Conservation (phyloP, 1,140 invertebrate species). For the Steinernema feltiae region DNA sequence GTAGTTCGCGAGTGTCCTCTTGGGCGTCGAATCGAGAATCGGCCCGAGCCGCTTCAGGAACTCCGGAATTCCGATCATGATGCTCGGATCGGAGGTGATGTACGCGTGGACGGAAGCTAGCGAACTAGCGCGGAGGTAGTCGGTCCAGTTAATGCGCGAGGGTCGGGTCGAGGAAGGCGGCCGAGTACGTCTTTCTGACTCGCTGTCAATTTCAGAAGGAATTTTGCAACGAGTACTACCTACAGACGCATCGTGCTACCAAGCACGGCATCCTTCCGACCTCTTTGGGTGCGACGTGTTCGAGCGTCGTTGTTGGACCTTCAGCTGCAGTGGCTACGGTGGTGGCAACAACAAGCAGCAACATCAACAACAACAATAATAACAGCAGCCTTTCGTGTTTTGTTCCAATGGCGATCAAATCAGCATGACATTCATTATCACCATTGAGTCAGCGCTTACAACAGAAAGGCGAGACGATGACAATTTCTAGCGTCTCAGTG, state of each 20-base stretch:
- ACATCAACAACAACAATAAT: background rate
- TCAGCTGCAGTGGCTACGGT: background rate
- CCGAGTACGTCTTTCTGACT: no score
- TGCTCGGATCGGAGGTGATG: conserved; percentile 28
- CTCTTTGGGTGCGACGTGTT: background rate
- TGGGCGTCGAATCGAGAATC: conserved; percentile 26
- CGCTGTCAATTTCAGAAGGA: conserved; percentile 90
- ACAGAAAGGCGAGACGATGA: no score
- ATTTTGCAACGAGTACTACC: conserved; percentile 87
- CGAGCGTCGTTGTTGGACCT: background rate
- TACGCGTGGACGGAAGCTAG: conserved; percentile 21
- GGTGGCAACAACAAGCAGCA: background rate
- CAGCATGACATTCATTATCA: no score
- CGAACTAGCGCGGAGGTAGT: conserved; percentile 24
- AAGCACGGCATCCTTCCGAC: conserved; percentile 66
- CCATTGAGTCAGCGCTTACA: no score
- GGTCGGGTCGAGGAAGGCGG: no score
- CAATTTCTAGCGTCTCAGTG: no score
- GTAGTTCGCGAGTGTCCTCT: conserved; percentile 29
- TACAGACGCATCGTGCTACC: conserved; percentile 86
- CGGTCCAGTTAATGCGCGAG: conserved; percentile 36
- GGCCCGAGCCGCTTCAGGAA: conserved; percentile 19
- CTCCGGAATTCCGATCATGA: conserved; percentile 34
- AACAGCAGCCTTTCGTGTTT: no score
- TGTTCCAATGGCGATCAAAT: no score